Conservation (phyloP, 1,140 invertebrate species). For the Trichogramma pretiosum region DNA sequence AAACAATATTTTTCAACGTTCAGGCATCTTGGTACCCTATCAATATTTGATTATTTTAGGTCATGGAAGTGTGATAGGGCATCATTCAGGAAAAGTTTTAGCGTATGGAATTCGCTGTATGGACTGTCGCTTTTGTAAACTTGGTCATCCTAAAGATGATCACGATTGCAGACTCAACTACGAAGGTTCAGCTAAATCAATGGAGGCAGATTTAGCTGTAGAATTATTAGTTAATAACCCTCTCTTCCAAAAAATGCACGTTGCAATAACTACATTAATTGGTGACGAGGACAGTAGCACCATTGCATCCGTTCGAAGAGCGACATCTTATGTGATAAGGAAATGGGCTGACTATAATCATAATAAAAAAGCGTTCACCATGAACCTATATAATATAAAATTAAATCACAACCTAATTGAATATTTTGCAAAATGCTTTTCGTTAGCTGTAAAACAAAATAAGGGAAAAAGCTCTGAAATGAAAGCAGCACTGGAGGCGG, state of each 20-base stretch:
- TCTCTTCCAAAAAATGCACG: slow-evolving; percentile 7
- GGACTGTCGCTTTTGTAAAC: slow-evolving; percentile 6
- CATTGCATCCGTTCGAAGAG: slow-evolving; percentile 5
- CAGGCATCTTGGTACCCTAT: too few relatives aligned
- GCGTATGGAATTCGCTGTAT: slow-evolving; percentile 7
- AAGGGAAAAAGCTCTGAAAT: slow-evolving; percentile 8
- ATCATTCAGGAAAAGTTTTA: slow-evolving; percentile 8
- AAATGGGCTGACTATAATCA: slow-evolving; percentile 21
- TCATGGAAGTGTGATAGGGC: slow-evolving; percentile 4
- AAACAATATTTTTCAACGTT: too few relatives aligned
- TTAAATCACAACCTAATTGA: slow-evolving; percentile 1
- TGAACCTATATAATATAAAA: not conserved
- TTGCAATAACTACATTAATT: slow-evolving; percentile 7
- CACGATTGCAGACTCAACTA: slow-evolving; percentile 17
- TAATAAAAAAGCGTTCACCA: slow-evolving; percentile 3
- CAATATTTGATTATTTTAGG: not conserved
- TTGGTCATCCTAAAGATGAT: slow-evolving; percentile 3
- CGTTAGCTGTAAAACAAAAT: slow-evolving; percentile 9
- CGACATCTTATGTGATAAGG: not conserved
- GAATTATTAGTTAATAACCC: slow-evolving; percentile 14
- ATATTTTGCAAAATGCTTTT: slow-evolving; percentile 16
- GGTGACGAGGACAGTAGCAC: slow-evolving; percentile 18
- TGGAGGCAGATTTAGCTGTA: slow-evolving; percentile 18
- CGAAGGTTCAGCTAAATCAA: slow-evolving; percentile 12
- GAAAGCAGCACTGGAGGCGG: slow-evolving; percentile 11